Conservation (phyloP, 2,797 vertebrate species). For the Cirrhinus molitorella region DNA sequence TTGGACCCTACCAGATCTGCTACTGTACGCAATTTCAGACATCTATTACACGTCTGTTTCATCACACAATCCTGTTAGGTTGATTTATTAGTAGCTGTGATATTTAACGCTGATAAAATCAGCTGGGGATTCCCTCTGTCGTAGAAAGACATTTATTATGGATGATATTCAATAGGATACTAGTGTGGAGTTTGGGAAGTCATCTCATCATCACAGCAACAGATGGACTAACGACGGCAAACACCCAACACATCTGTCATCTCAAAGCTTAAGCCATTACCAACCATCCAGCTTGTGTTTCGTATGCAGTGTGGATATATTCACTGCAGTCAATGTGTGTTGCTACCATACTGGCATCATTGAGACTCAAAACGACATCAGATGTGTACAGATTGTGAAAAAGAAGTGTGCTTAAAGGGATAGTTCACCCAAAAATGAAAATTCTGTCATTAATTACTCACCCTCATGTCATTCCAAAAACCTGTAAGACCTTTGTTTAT, state of each 20-base stretch:
- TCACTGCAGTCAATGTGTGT: conserved; percentile 30
- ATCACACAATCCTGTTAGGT: background rate
- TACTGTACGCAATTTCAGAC: background rate
- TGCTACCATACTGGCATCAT: background rate
- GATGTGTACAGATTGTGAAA: background rate
- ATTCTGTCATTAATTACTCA: too few species aligned
- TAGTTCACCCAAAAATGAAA: too few species aligned
- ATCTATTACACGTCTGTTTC: background rate
- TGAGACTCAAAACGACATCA: background rate
- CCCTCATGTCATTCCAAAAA: too few species aligned
- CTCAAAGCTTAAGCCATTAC: conserved; percentile 56
- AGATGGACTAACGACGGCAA: conserved; percentile 58
- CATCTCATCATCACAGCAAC: conserved; percentile 59
- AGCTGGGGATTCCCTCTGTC: conserved; percentile 23
- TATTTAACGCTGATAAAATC: background rate
- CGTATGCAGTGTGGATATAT: conserved; percentile 25
- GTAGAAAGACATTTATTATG: conserved; percentile 20
- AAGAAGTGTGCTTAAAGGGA: background rate
- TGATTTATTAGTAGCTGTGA: conserved; percentile 1
- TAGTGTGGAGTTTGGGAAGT: conserved; percentile 34
- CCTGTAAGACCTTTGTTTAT: too few species aligned
- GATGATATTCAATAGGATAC: conserved; percentile 35
- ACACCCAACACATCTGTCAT: conserved; percentile 45
- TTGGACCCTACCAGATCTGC: background rate
- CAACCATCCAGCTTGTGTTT: conserved; percentile 42